These are phyloP conservation scores for Solen grandis DNA, from an alignment of 1,140 invertebrate species.

Conservation along the genomic window DNA sequence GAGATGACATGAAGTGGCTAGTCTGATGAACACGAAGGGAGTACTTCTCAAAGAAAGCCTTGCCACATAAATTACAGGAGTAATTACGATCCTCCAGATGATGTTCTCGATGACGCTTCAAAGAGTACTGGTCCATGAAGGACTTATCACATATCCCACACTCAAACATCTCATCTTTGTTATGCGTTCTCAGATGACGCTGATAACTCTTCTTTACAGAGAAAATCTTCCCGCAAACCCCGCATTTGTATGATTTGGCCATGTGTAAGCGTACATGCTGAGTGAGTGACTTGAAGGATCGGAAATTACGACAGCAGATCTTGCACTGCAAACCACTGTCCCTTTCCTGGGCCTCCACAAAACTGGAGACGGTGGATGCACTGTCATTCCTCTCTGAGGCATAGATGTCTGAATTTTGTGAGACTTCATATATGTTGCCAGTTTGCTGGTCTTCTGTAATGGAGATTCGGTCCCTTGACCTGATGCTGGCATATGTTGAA, in stretches of 20 bases:
- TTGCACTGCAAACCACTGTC: constrained; percentile 29
- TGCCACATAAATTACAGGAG: constrained; percentile 48
- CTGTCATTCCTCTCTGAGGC: constrained; percentile 40
- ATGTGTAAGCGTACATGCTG: constrained; percentile 39
- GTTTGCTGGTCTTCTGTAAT: constrained; percentile 22
- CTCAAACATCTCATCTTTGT: constrained; percentile 38
- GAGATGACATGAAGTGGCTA: constrained; percentile 34
- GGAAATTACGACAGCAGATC: constrained; percentile 40
- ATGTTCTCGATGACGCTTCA: constrained; percentile 43
- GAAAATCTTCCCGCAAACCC: constrained; percentile 48
- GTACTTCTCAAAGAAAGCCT: constrained; percentile 49
- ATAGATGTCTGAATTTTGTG: constrained; percentile 34
- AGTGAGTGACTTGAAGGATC: constrained; percentile 45
- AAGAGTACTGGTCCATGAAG: constrained; percentile 28
- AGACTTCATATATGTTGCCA: constrained; percentile 21
- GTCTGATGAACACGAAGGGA: constrained; percentile 50
- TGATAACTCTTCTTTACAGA: constrained; percentile 47
- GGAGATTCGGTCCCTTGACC: constrained; percentile 16
- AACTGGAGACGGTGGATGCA: constrained; percentile 48
- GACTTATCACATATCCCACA: constrained; percentile 50
- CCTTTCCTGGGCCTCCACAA: constrained; percentile 8
- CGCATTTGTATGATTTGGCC: constrained; percentile 56
- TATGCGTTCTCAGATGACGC: constrained; percentile 32
- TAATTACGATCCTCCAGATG: constrained; percentile 41
- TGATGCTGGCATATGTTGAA: no score